Percentiles rank a stretch among this genome's conserved stretches.
Conservation (phyloP, 2,888 invertebrate species). For the Deroplatys truncata region DNA sequence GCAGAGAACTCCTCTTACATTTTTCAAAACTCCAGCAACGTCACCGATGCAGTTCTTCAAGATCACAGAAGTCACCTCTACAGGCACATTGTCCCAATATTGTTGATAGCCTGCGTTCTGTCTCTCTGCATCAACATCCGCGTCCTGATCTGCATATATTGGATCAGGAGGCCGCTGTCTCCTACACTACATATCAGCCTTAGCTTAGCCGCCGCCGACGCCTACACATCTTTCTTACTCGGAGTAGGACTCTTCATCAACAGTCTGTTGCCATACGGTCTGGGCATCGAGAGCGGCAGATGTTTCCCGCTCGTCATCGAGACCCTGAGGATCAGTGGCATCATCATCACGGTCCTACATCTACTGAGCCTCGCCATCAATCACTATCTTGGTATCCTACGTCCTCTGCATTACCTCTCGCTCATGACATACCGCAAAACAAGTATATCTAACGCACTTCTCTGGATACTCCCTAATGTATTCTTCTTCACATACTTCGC, state of each 20-base stretch:
- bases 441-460: conserved; percentile 46
- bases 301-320: conserved; percentile 36
- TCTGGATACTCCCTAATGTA: conserved; percentile 55
- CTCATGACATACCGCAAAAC: conserved; percentile 54
- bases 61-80: conserved; percentile 32
- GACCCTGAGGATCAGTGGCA: conserved; percentile 52
- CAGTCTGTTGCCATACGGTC: conserved; percentile 48
- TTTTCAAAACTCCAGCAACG: neutral
- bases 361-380: conserved; percentile 59
- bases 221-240: conserved; percentile 51
- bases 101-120: conserved; percentile 50
- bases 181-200: conserved; percentile 57
- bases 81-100: conserved; percentile 38
- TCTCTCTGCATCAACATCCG: conserved; percentile 53
- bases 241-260: conserved; percentile 53
- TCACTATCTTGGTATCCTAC: conserved; percentile 61
- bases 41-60: neutral
- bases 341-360: conserved; percentile 60
- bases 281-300: conserved; percentile 29
- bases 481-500: conserved; percentile 52
- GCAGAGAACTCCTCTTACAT: neutral
- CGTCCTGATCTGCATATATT: conserved; percentile 51
- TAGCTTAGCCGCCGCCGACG: conserved; percentile 57
- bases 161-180: conserved; percentile 54
- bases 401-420: conserved; percentile 59